Base-by-base conservation (phyloP, 2,113 vertebrate species). In the Myotis brandtii region DNA sequence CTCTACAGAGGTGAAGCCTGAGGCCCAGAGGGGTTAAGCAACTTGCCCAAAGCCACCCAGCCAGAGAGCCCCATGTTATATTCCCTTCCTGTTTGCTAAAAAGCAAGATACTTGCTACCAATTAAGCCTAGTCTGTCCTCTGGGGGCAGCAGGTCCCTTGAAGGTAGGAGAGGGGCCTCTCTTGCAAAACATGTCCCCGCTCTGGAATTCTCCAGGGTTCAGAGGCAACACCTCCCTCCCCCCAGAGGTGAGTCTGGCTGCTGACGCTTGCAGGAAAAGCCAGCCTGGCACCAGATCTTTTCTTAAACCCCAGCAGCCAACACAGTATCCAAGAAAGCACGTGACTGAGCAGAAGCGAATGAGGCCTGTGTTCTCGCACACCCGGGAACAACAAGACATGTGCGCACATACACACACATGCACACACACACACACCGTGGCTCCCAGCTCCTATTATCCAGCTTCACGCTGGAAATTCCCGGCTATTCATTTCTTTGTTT, bases 381-480 rank as follows among this genome's bases (percentile, higher is more conserved):
- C 34, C 20, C 9, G 82, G 64, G 7, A 73, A 46, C n/a, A 56
- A 23, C 52, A 67, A 52, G 32, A 32, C 54, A 34, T 12, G 52
- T 5, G 3, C 0, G 0, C 1, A n/a, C 69, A 64, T 67, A 32
- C 21, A 46, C 25, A 54, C 52, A 2, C n/a, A n/a, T n/a, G n/a
- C n/a, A n/a, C 18, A 54, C 52, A 34, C 20, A 25, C 64, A 21
- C 6, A 62, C 8, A 8, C 14, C 9, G 1, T 46, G 82, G 62
- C 23, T 64, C 23, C 21, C 48, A 14, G 72, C 0, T 0, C 37
- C 18, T 76, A 6, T 86, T 89, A 62, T 48, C 82, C 46, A 77
- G 23, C 12, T 25, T 66, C 37, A 64, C 1, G 20, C 80, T 94
- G 96, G 97, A 82, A 97, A 95, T 93, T 96, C 97, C 97, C 95